Percentiles rank a stretch among this genome's conserved stretches.
Evolutionary conservation across 2,797 vertebrate species (phyloP).

Genomic region (Hyperoplus immaculatus): DNA sequence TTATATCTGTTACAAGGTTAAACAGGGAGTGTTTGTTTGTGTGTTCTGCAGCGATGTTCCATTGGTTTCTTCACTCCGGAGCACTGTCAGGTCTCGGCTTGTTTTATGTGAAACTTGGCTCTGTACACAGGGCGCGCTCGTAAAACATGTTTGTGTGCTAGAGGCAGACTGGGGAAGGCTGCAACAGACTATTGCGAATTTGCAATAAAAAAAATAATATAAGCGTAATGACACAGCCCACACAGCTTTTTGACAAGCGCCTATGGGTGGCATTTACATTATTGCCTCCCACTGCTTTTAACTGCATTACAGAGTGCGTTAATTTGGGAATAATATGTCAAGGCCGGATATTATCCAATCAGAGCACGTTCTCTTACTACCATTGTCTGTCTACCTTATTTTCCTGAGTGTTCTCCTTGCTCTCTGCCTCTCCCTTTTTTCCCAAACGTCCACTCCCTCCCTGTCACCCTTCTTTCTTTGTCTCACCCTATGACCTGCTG

Average conservation of each 20-base stretch:
- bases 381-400: constrained; percentile 33
- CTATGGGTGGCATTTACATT: constrained; percentile 33
- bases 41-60: constrained; percentile 29
- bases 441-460: constrained; percentile 45
- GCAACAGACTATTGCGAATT: constrained; percentile 52
- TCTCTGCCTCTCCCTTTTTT: constrained; percentile 49
- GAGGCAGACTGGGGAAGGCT: constrained; percentile 59
- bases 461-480: constrained; percentile 44
- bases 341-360: constrained; percentile 43
- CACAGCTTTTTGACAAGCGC: constrained; percentile 58
- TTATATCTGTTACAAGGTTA: constrained; percentile 29
- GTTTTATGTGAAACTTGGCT: constrained; percentile 68
- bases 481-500: constrained; percentile 31
- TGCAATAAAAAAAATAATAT: constrained; percentile 60
- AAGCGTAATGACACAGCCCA: constrained; percentile 64
- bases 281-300: constrained; percentile 24
- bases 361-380: constrained; percentile 22
- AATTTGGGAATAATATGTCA: constrained; percentile 59
- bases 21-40: constrained; percentile 42
- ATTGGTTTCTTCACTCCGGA: constrained; percentile 32
- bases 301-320: constrained; percentile 53
- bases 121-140: constrained; percentile 42
- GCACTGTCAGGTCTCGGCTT: constrained; percentile 50
- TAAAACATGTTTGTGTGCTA: constrained; percentile 72
- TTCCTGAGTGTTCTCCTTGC: constrained; percentile 21